Conservation (phyloP, 2,888 invertebrate species). For the Platerodrilus igneus region DNA sequence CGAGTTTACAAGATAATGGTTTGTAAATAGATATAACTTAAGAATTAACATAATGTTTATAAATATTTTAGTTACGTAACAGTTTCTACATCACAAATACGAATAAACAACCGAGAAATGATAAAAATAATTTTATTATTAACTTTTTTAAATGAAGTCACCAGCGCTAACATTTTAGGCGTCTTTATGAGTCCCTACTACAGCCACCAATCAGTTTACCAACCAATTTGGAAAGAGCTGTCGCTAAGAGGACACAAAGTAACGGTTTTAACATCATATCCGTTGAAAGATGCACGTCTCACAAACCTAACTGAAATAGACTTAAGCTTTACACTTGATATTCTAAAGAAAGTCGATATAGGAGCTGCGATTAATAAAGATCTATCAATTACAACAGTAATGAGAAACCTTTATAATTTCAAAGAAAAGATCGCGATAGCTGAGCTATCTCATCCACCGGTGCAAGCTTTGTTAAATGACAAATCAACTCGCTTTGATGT, state of each 20-base stretch:
- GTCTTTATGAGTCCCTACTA: constrained; percentile 33
- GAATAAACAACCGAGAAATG: too few species aligned
- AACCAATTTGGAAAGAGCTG: constrained; percentile 34
- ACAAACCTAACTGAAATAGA: constrained; percentile 40
- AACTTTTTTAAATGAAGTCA: too few species aligned
- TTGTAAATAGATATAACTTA: too few species aligned
- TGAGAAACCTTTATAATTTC: constrained; percentile 11
- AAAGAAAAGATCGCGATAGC: constrained; percentile 26
- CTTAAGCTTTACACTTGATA: constrained; percentile 27
- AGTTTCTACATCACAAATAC: too few species aligned
- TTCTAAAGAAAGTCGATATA: constrained; percentile 2
- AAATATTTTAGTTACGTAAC: too few species aligned
- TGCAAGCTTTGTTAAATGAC: constrained; percentile 32
- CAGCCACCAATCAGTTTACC: constrained; percentile 35
- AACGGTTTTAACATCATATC: constrained; percentile 38
- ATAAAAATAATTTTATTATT: too few species aligned
- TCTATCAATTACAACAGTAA: constrained; percentile 26
- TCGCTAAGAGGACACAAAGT: constrained; percentile 38
- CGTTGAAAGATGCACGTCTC: constrained; percentile 34
- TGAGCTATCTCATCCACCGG: constrained; percentile 22
- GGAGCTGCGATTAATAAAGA: constrained; percentile 18
- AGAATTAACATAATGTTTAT: too few species aligned
- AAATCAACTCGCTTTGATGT: constrained; percentile 32
- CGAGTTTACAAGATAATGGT: too few species aligned
- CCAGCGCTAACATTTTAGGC: constrained; percentile 32